These are phyloP conservation scores for Ormia ochracea DNA, from an alignment of 2,888 invertebrate genomes.

Conservation along the genomic window DNA sequence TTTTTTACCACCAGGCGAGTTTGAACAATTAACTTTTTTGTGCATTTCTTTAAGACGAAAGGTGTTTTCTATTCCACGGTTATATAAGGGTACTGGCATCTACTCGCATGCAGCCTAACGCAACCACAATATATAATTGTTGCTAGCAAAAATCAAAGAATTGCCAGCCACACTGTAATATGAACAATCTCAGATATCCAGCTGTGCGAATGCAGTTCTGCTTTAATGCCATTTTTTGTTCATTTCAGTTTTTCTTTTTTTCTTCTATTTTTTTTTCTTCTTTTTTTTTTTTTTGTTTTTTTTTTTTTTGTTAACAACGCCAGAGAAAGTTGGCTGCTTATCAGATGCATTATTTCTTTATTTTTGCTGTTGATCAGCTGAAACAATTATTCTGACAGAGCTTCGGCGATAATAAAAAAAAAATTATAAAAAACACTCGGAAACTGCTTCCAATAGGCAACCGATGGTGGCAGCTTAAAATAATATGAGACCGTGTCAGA, in stretches of 20 bases:
- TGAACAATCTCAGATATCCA: conserved; percentile 57
- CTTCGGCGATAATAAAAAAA: neutral
- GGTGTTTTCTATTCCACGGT: conserved; percentile 55
- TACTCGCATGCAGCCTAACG: neutral
- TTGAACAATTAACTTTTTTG: conserved; percentile 57
- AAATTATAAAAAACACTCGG: neutral
- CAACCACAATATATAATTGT: conserved; percentile 46
- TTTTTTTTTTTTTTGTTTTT: neutral
- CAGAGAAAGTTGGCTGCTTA: conserved; percentile 52
- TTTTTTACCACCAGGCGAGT: conserved; percentile 45
- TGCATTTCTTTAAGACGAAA: conserved; percentile 29
- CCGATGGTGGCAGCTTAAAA: neutral
- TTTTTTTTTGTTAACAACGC: conserved; percentile 4
- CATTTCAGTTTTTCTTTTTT: neutral
- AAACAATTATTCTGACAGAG: conserved; percentile 2
- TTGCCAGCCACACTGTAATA: conserved; percentile 44
- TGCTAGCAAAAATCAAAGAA: conserved; percentile 42
- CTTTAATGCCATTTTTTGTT: conserved; percentile 19
- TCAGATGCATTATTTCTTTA: neutral
- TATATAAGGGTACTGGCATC: conserved; percentile 42
- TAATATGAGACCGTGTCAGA: too few relatives aligned
- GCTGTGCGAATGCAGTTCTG: conserved; percentile 52
- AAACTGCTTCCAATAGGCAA: neutral
- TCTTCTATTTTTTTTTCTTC: neutral
- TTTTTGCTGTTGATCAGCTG: conserved; percentile 15